A percentile compares a stretch with the other conserved stretches of the same genome.
phyloP scores from a whole-genome alignment of 1,140 invertebrate genomes.

The Platyscapa corneri region DNA sequence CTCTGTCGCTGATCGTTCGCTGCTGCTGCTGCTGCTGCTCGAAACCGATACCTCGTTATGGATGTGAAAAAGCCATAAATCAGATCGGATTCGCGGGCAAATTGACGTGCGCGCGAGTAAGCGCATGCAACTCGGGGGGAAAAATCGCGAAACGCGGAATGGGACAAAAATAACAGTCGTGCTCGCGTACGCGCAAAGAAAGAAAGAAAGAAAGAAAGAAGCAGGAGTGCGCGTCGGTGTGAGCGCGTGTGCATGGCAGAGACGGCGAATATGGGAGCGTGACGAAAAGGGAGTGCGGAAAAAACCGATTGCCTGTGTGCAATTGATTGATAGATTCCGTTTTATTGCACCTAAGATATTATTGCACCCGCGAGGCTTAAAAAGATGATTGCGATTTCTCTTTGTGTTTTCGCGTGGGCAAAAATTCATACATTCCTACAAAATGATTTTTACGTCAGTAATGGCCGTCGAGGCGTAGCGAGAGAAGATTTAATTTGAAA shows the following conservation, averaged over 20 bases:
- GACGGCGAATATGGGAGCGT: neutral
- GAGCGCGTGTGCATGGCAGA: neutral
- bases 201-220: slow-evolving; percentile 1
- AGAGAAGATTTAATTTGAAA: neutral
- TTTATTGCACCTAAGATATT: slow-evolving; percentile 28
- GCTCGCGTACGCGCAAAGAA: neutral
- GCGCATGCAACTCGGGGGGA: neutral
- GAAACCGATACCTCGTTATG: slow-evolving; percentile 22
- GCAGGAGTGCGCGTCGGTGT: no score
- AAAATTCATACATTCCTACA: neutral
- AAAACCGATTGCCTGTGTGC: slow-evolving; percentile 8
- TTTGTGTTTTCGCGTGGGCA: neutral
- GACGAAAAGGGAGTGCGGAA: slow-evolving; percentile 15
- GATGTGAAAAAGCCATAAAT: slow-evolving; percentile 39
- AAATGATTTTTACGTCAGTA: neutral
- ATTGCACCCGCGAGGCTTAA: neutral
- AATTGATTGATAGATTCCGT: slow-evolving; percentile 41
- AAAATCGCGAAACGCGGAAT: neutral
- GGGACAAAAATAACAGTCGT: slow-evolving; percentile 7
- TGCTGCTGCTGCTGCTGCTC: neutral
- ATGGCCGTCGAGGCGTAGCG: neutral
- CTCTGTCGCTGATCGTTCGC: neutral
- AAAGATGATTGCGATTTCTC: slow-evolving; percentile 23
- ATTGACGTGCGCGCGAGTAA: slow-evolving; percentile 18
- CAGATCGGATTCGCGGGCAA: slow-evolving; percentile 38